These are phyloP conservation scores for Brenthis ino DNA, from an alignment of 2,888 invertebrate species.

Conservation along the genomic window DNA sequence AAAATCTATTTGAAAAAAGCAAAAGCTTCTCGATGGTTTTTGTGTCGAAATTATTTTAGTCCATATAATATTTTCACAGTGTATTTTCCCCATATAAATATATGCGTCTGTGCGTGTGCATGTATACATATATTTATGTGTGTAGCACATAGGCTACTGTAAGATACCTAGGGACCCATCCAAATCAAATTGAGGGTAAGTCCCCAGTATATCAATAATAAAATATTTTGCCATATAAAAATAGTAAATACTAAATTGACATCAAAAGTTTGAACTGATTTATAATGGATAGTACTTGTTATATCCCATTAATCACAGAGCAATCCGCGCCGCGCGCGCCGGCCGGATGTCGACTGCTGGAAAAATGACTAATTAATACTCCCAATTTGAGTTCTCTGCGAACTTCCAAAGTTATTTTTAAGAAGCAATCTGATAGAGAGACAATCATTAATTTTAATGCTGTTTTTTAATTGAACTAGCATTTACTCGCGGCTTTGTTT, in stretches of 20 bases:
- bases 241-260: neutral
- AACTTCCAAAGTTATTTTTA: neutral
- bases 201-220: neutral
- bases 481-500: no score
- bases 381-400: neutral
- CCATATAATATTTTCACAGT: no score
- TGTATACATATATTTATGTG: no score
- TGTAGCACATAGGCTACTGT: no score
- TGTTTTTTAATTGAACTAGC: no score
- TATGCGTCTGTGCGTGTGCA: no score
- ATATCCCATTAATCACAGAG: neutral
- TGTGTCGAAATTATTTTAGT: no score
- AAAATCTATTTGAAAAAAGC: no score
- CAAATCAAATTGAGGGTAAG: neutral
- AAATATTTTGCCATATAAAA: neutral
- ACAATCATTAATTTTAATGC: no score
- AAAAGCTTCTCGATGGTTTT: no score
- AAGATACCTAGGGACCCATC: no score
- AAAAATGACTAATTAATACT: slow-evolving; percentile 8
- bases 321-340: neutral
- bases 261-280: slow-evolving; percentile 2
- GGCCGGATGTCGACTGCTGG: neutral
- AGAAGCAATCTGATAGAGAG: neutral
- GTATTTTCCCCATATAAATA: no score
- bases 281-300: neutral